These are phyloP conservation scores for Chondrosia reniformis DNA, from an alignment of 37 sponge, comb jelly and placozoan species.

Conservation along the genomic window DNA sequence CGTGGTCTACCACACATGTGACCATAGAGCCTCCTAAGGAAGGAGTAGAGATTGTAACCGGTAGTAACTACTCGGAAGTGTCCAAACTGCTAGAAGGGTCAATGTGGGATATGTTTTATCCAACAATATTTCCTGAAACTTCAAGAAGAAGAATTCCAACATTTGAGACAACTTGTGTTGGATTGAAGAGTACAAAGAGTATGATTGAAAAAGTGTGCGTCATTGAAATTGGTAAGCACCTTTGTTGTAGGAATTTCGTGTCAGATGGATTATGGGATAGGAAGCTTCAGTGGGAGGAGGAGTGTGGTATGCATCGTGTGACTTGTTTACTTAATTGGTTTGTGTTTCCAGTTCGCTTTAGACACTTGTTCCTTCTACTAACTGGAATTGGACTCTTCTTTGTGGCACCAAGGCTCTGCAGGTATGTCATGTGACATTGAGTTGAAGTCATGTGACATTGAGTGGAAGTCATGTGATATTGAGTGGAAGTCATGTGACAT, in stretches of 20 bases:
- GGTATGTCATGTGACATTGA: constrained; percentile 48
- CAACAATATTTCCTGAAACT: too few relatives aligned
- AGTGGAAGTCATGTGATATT: background rate
- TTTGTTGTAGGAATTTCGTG: too few relatives aligned
- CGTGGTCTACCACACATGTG: background rate
- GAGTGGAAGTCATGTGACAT: background rate
- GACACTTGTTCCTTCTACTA: constrained; percentile 28
- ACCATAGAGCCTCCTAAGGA: background rate
- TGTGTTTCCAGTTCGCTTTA: constrained; percentile 1
- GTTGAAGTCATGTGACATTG: background rate
- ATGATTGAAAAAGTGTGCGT: background rate
- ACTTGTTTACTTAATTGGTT: background rate
- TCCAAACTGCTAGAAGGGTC: too few relatives aligned
- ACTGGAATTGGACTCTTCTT: constrained; percentile 43
- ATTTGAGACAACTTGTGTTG: background rate
- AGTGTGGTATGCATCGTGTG: too few relatives aligned
- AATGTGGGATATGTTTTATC: too few relatives aligned
- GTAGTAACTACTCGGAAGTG: background rate
- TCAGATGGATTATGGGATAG: too few relatives aligned
- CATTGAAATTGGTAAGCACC: background rate
- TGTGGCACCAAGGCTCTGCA: constrained; percentile 40
- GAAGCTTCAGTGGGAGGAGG: too few relatives aligned
- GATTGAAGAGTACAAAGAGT: background rate
- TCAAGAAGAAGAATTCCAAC: background rate
- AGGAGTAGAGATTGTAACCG: background rate